Evolutionary conservation across 1,140 invertebrate genomes (phyloP).

Genomic region (Halesus radiatus): DNA sequence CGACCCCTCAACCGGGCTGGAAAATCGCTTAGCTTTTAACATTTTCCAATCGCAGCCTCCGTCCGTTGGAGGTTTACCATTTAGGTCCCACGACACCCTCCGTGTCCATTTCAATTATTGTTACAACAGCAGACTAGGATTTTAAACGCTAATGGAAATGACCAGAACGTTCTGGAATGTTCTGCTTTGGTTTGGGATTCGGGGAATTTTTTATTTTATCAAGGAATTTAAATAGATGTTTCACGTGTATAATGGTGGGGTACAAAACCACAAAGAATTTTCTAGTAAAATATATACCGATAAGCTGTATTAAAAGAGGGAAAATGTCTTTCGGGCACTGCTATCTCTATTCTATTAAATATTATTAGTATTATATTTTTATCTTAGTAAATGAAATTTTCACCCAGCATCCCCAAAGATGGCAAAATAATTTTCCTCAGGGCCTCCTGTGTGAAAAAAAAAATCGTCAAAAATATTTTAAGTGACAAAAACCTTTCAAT

Average conservation of each 20-base stretch:
- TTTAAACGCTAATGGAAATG: slow-evolving; percentile 14
- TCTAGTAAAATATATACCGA: too few species aligned
- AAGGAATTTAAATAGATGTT: background rate
- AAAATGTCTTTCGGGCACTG: too few species aligned
- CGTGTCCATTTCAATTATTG: slow-evolving; percentile 1
- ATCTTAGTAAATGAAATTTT: too few species aligned
- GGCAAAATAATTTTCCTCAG: too few species aligned
- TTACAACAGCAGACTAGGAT: background rate
- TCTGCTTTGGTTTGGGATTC: background rate
- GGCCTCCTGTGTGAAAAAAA: too few species aligned
- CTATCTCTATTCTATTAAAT: too few species aligned
- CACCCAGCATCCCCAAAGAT: too few species aligned
- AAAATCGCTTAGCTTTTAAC: slow-evolving; percentile 16
- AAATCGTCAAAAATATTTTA: too few species aligned
- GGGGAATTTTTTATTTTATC: background rate
- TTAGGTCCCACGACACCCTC: background rate
- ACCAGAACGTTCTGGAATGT: background rate
- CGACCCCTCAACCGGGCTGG: background rate
- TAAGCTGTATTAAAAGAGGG: too few species aligned
- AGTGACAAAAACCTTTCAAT: too few species aligned
- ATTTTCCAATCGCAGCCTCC: slow-evolving; percentile 7
- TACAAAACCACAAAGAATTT: too few species aligned
- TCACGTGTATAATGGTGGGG: background rate
- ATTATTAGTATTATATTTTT: too few species aligned
- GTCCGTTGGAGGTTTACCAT: background rate